Percentiles rank a stretch among this genome's conserved stretches.
Conservation (phyloP, 2,888 invertebrate species). For the Drosophila anomelani region DNA sequence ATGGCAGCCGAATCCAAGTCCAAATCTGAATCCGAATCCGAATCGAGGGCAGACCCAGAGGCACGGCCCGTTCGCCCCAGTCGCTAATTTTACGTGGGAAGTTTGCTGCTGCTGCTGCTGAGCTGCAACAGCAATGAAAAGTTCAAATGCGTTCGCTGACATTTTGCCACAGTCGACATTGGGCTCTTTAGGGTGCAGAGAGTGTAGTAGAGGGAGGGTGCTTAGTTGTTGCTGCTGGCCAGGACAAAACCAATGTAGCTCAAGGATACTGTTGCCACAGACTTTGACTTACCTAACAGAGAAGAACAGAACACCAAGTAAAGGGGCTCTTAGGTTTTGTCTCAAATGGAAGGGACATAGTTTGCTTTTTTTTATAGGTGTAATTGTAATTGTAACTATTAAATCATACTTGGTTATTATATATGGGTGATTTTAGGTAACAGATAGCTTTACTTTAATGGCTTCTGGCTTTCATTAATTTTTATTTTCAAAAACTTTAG, state of each 20-base stretch:
- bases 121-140: conserved; percentile 47
- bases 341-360: background rate
- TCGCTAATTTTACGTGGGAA: conserved; percentile 35
- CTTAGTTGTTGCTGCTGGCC: conserved; percentile 15
- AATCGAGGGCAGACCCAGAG: conserved; percentile 46
- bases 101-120: conserved; percentile 12
- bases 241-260: conserved; percentile 55
- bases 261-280: conserved; percentile 61
- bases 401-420: background rate
- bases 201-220: background rate
- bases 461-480: background rate
- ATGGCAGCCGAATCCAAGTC: conserved; percentile 24
- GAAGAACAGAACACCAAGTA: conserved; percentile 6
- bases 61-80: conserved; percentile 22
- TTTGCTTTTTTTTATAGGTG: background rate
- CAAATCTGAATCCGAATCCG: conserved; percentile 11
- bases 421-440: background rate
- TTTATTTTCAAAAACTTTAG: too few species aligned
- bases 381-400: background rate
- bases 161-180: conserved; percentile 69
- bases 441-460: background rate
- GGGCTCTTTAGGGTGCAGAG: conserved; percentile 24
- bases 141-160: conserved; percentile 78
- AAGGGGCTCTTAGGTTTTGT: conserved; percentile 9
- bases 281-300: conserved; percentile 34